Percentiles rank a stretch among this genome's conserved stretches.
These are phyloP conservation scores for Macrotis lagotis DNA, from an alignment of 2,113 vertebrate genomes.

Conservation along the genomic window DNA sequence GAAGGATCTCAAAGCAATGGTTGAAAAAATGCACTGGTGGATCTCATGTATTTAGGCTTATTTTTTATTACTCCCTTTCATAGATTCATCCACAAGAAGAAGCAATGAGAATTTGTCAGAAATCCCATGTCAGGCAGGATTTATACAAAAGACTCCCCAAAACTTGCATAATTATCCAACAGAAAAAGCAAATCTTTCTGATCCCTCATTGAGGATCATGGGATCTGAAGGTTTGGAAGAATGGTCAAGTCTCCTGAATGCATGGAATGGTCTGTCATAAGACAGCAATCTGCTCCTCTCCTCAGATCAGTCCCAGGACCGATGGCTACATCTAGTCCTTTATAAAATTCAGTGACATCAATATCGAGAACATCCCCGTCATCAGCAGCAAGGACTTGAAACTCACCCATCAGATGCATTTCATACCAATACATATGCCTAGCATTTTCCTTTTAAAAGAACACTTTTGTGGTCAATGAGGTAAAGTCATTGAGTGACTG, in stretches of 20 bases:
- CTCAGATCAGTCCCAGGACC: neutral
- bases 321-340: no score
- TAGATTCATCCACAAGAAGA: no score
- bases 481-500: neutral
- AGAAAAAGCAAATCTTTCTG: no score
- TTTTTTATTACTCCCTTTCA: no score
- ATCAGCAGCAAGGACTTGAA: neutral
- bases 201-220: no score
- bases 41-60: no score
- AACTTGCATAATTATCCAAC: neutral
- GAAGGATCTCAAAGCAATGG: no score
- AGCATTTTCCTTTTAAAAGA: neutral
- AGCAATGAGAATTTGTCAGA: neutral
- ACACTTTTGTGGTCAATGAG: neutral
- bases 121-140: neutral
- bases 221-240: neutral
- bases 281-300: no score
- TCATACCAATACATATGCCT: neutral
- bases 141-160: neutral
- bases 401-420: neutral
- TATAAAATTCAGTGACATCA: neutral
- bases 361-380: neutral
- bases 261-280: neutral
- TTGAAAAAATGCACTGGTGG: no score
- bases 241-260: neutral